Evolutionary conservation across 2,888 invertebrate genomes (phyloP).

Genomic region (Teleiodes luculella): DNA sequence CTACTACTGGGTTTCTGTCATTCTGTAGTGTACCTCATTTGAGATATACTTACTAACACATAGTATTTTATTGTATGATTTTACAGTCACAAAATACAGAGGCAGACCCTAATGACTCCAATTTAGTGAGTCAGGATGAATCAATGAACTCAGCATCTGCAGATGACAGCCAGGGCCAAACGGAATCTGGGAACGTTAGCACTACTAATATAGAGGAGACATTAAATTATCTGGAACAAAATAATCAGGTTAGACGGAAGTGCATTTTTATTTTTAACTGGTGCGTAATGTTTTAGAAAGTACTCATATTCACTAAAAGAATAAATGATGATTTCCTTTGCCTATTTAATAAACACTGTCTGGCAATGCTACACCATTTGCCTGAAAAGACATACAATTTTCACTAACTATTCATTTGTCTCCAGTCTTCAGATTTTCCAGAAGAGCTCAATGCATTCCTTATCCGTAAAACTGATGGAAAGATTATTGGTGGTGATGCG

Average conservation of each 20-base stretch:
- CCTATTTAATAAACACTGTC: too few relatives aligned
- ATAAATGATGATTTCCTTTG: too few relatives aligned
- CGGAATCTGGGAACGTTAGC: not conserved
- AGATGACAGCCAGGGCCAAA: not conserved
- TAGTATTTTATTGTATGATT: not conserved
- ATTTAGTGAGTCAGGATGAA: conserved; percentile 24
- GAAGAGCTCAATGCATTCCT: conserved; percentile 44
- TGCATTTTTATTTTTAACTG: too few relatives aligned
- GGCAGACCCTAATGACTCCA: conserved; percentile 21
- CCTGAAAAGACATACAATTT: too few relatives aligned
- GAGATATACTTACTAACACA: too few relatives aligned
- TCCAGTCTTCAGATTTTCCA: conserved; percentile 25
- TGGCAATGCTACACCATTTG: too few relatives aligned
- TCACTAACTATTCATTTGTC: not conserved
- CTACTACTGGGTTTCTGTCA: too few relatives aligned
- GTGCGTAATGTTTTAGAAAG: too few relatives aligned
- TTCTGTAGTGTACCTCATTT: too few relatives aligned
- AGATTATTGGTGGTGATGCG: conserved; percentile 14
- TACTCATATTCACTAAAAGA: too few relatives aligned
- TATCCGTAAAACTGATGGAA: conserved; percentile 37
- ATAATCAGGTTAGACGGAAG: conserved; percentile 23
- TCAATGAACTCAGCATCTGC: not conserved
- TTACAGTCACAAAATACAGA: conserved; percentile 28
- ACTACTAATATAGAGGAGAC: conserved; percentile 48
- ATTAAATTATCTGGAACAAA: conserved; percentile 44